These are phyloP conservation scores for Helicoverpa armigera DNA, from an alignment of 1,140 invertebrate genomes.

Conservation along the genomic window DNA sequence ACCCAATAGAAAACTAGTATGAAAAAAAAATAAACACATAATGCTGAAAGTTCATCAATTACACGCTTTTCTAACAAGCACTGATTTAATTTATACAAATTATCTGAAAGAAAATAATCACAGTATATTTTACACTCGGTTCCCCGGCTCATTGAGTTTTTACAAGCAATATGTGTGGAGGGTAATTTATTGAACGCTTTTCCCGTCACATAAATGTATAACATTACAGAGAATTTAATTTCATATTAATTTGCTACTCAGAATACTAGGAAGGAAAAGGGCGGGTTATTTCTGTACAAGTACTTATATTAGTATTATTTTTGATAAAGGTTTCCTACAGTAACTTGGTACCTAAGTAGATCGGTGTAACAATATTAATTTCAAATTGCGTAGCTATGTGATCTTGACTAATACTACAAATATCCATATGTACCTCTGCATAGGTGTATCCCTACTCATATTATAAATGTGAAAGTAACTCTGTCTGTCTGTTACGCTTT, in stretches of 20 bases:
- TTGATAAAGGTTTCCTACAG: neutral
- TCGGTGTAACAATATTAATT: too few relatives aligned
- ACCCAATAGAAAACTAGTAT: too few relatives aligned
- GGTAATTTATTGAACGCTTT: slow-evolving; percentile 9
- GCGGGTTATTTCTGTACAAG: neutral
- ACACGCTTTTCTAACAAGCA: too few relatives aligned
- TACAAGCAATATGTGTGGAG: neutral
- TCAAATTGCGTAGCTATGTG: too few relatives aligned
- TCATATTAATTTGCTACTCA: slow-evolving; percentile 4
- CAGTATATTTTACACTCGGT: neutral
- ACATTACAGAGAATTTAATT: neutral
- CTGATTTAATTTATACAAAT: neutral
- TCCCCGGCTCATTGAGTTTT: neutral
- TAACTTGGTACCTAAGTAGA: too few relatives aligned
- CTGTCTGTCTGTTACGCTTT: too few relatives aligned
- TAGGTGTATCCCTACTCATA: too few relatives aligned
- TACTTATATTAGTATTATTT: neutral
- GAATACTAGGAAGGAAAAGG: neutral
- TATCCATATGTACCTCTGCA: too few relatives aligned
- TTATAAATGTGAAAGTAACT: too few relatives aligned
- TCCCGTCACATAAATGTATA: neutral
- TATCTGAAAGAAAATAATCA: slow-evolving; percentile 13
- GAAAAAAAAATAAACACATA: too few relatives aligned
- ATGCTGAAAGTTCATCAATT: too few relatives aligned
- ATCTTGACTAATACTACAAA: too few relatives aligned